A percentile compares a stretch with the other conserved stretches of the same genome.
Evolutionary conservation across 2,113 vertebrate genomes (phyloP).

Genomic region (Gopherus flavomarginatus): DNA sequence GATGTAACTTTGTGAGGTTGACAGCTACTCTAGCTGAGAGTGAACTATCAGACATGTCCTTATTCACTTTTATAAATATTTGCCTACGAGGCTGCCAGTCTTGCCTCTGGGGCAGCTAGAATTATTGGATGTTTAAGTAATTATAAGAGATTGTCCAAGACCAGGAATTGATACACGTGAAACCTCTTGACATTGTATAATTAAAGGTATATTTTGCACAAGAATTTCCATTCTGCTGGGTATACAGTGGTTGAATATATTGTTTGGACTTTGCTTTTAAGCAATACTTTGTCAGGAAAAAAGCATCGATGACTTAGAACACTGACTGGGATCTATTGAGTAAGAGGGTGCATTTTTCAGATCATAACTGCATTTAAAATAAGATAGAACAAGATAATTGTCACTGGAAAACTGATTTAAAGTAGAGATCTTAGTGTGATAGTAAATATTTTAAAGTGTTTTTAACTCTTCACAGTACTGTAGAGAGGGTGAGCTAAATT

Average conservation of each 20-base stretch:
- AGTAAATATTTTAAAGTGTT: not conserved
- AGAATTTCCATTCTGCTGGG: not conserved
- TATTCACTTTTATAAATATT: not conserved
- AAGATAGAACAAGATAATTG: not conserved
- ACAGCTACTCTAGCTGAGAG: slow-evolving; percentile 5
- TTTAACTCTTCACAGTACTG: not conserved
- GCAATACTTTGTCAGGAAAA: not conserved
- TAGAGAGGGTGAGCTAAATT: not conserved
- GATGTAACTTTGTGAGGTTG: slow-evolving; percentile 18
- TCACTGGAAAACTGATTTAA: not conserved
- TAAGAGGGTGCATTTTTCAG: not conserved
- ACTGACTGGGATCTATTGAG: not conserved
- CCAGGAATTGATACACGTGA: not conserved
- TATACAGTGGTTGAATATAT: not conserved
- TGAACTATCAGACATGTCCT: slow-evolving; percentile 15
- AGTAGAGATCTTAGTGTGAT: not conserved
- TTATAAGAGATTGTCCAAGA: not conserved
- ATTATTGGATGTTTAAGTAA: not conserved
- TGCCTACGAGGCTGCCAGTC: not conserved
- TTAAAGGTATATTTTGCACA: not conserved
- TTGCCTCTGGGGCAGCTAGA: not conserved
- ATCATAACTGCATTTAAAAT: not conserved
- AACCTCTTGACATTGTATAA: not conserved
- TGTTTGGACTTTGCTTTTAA: not conserved
- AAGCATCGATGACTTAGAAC: not conserved